These are phyloP conservation scores for Microtus montanus DNA, from an alignment of 2,113 vertebrate genomes.

Conservation along the genomic window DNA sequence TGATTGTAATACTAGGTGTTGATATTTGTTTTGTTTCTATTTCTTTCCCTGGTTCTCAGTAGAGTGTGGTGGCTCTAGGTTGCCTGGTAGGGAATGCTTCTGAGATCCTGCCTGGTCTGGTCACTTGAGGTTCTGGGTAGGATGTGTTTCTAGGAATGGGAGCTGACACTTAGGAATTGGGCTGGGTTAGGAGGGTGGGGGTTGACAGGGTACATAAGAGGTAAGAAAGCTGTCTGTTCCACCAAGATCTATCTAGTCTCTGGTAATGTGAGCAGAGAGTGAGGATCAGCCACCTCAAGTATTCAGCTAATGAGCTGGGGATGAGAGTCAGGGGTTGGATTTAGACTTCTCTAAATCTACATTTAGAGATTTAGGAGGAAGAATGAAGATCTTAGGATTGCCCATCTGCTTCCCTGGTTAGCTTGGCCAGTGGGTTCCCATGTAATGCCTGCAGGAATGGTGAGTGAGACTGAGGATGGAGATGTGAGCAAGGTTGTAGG, in stretches of 20 bases:
- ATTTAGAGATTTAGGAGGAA: neutral
- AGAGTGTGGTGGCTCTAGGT: neutral
- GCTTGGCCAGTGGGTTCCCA: neutral
- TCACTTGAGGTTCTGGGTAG: neutral
- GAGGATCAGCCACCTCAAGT: neutral
- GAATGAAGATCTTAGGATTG: neutral
- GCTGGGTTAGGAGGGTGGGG: too few species aligned
- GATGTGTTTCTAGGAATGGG: too few species aligned
- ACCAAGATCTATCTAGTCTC: neutral
- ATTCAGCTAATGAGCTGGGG: neutral
- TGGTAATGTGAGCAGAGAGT: neutral
- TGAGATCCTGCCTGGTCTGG: neutral
- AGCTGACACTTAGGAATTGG: too few species aligned
- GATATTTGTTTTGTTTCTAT: neutral
- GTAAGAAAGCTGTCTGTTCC: neutral
- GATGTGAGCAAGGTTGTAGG: neutral
- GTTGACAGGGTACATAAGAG: too few species aligned
- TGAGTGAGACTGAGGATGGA: neutral
- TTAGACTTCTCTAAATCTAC: neutral
- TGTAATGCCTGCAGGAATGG: neutral
- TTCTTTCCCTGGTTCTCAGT: neutral
- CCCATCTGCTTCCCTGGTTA: neutral
- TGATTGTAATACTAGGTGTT: neutral
- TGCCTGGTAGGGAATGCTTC: neutral
- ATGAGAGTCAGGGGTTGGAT: neutral